Evolutionary conservation across 1,140 invertebrate genomes (phyloP), one percentile per base, ranked within the genome.

Genomic region (Orius laevigatus): DNA sequence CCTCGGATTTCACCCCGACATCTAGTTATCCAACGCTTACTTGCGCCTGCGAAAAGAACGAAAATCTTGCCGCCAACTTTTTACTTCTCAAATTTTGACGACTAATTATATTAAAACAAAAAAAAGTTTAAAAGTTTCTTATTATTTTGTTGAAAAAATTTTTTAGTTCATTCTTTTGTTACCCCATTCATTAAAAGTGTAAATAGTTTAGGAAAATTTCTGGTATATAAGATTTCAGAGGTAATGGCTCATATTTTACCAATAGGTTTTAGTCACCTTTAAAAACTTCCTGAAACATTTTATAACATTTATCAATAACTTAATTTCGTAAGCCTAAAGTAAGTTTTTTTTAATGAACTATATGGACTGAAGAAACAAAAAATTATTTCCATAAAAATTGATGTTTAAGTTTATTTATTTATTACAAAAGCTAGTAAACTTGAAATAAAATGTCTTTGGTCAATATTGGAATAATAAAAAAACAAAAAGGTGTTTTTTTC

Each of bases 1-100:
- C 2, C 70, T 98, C 52, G 94, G 94, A 48, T 98, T 98, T 66
- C n/a, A n/a, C 85, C 91, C 5, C 94, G 98, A 69, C 81, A 91
- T 63, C 76, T 97, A 66, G 93, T 94, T 39, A 75, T 98, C 55
- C 91, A 98, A 74, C n/a, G 94, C 94, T 32, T 98, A 98, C 62
- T 97, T 97, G n/a, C 71, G 93, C 93, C n/a, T 98, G 94, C 72
- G 93, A 98, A 67, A 97, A 96, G 63, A 95, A 98, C 71, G 93
- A 98, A 72, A 94, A 97, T 64, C 72, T 96, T 62, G 94, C 94
- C 55, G 94, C 93, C 57, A 97, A 98, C 66, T 97, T 98, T 68
- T 71, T 98, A 57, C 71, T 49, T 87, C 85, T 48, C 89, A 67
- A 84, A 78, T 65, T 79, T 83, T 62, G 87, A 91, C 67, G 86